phyloP scores from a whole-genome alignment of 2,113 vertebrate genomes.

The Scortum barcoo region DNA sequence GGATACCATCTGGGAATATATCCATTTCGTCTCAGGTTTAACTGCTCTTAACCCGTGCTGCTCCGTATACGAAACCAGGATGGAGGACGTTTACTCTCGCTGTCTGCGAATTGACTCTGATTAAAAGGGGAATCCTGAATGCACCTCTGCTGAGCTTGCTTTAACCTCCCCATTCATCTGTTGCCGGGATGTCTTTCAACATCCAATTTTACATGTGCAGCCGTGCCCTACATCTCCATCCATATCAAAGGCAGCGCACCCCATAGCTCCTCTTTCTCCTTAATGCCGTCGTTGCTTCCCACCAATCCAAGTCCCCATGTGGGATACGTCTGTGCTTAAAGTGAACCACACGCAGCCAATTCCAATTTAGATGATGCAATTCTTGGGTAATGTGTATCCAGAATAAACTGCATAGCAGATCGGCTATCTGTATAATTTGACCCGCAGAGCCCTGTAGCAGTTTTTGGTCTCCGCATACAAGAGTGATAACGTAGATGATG shows the following conservation, averaged over 20 bases:
- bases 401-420: conserved; percentile 48
- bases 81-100: conserved; percentile 38
- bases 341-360: conserved; percentile 66
- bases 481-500: conserved; percentile 22
- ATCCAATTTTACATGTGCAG: conserved; percentile 74
- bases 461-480: conserved; percentile 22
- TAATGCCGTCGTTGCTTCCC: conserved; percentile 62
- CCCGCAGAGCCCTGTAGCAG: conserved; percentile 37
- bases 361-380: conserved; percentile 76
- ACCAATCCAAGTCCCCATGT: conserved; percentile 48
- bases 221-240: conserved; percentile 63
- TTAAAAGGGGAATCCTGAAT: conserved; percentile 43
- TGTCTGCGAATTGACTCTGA: conserved; percentile 52
- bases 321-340: conserved; percentile 59
- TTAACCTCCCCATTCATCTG: conserved; percentile 65
- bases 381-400: conserved; percentile 63
- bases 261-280: conserved; percentile 47
- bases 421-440: conserved; percentile 55
- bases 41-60: conserved; percentile 45
- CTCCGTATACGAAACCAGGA: neutral
- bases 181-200: conserved; percentile 71
- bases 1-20: conserved; percentile 17
- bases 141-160: conserved; percentile 39
- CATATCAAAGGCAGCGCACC: conserved; percentile 75
- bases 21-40: conserved; percentile 18